A percentile compares a stretch with the other conserved stretches of the same genome.
These are phyloP conservation scores for Dorcus hopei DNA, from an alignment of 2,888 invertebrate genomes.

Conservation along the genomic window DNA sequence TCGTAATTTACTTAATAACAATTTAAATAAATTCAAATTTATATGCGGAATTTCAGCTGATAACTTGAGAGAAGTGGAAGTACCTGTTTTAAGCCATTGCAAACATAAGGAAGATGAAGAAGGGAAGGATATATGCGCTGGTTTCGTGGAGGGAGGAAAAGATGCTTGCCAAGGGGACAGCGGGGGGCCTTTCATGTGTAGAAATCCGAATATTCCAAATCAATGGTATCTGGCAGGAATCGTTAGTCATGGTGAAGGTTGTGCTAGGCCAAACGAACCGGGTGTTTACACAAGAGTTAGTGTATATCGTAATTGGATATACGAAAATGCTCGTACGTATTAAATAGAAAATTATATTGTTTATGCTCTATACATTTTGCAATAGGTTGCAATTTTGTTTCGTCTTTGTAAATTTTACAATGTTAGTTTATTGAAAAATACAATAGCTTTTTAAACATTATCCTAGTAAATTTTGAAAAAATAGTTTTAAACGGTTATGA, in stretches of 20 bases:
- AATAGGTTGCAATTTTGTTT: too few relatives aligned
- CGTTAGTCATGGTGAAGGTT: conserved; percentile 85
- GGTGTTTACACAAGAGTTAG: conserved; percentile 81
- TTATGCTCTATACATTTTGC: too few relatives aligned
- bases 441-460: too few relatives aligned
- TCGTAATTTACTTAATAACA: conserved; percentile 57
- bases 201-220: conserved; percentile 60
- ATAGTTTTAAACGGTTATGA: not conserved
- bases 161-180: conserved; percentile 87
- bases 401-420: too few relatives aligned
- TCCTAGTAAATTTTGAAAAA: not conserved
- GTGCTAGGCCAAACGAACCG: conserved; percentile 74
- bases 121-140: conserved; percentile 75
- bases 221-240: conserved; percentile 82
- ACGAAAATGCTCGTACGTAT: conserved; percentile 57
- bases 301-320: conserved; percentile 73
- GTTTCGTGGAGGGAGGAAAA: conserved; percentile 67
- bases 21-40: too few relatives aligned
- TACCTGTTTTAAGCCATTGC: conserved; percentile 69
- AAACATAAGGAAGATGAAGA: conserved; percentile 63
- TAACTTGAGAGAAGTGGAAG: conserved; percentile 72
- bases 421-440: too few relatives aligned
- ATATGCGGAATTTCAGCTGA: conserved; percentile 59
- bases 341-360: not conserved
- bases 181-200: conserved; percentile 81